A percentile compares a stretch with the other conserved stretches of the same genome.
phyloP scores from a whole-genome alignment of 2,888 invertebrate genomes.

The Chalcis sispes region DNA sequence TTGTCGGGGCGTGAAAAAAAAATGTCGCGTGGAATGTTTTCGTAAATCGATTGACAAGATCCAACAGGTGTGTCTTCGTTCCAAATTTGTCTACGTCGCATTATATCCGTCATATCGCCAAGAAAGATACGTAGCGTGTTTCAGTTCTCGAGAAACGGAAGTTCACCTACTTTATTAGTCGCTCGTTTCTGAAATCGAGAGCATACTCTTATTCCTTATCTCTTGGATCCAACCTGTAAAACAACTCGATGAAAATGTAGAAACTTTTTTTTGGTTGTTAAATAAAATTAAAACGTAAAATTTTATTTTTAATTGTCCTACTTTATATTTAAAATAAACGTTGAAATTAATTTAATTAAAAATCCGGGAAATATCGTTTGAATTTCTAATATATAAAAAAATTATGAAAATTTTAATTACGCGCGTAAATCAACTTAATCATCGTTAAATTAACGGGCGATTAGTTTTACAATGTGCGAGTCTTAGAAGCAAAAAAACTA shows the following conservation, averaged over 20 bases:
- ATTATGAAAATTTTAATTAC: not conserved
- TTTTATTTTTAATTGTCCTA: no score
- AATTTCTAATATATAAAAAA: no score
- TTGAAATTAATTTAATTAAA: not conserved
- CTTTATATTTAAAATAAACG: no score
- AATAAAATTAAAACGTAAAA: no score
- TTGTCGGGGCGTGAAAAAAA: not conserved
- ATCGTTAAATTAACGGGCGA: not conserved
- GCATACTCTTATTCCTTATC: conserved; percentile 5
- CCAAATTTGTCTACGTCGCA: conserved; percentile 34
- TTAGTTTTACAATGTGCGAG: no score
- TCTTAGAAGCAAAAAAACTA: not conserved
- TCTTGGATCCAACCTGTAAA: conserved; percentile 11
- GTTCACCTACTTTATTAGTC: conserved; percentile 25
- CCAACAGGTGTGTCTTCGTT: conserved; percentile 43
- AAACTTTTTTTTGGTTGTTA: no score
- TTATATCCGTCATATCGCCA: conserved; percentile 10
- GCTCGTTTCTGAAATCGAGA: conserved; percentile 28
- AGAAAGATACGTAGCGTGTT: not conserved
- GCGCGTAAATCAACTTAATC: not conserved
- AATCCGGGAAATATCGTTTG: not conserved
- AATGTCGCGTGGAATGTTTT: conserved; percentile 23
- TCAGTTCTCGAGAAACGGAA: conserved; percentile 15
- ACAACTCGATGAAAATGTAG: not conserved
- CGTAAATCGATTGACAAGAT: conserved; percentile 14